Evolutionary conservation across 1,140 invertebrate genomes (phyloP).

Genomic region (Drosophila neocordata): DNA sequence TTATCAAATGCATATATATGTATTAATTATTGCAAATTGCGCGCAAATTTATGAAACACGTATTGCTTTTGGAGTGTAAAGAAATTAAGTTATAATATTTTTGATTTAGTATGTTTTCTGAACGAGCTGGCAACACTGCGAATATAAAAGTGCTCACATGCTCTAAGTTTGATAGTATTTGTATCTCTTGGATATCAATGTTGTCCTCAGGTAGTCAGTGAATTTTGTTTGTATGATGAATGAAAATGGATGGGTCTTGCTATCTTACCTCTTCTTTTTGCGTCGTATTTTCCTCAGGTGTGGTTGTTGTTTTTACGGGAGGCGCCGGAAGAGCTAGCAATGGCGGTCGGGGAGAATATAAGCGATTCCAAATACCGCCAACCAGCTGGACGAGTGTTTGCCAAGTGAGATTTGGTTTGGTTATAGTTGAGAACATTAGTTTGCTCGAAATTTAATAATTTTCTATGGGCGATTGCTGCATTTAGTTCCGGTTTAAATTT

Average conservation of each 20-base stretch:
- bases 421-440: conserved; percentile 49
- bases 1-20: conserved; percentile 10
- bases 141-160: not conserved
- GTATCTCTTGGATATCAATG: not conserved
- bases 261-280: conserved; percentile 63
- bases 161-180: not conserved
- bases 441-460: conserved; percentile 1
- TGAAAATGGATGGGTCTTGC: conserved; percentile 8
- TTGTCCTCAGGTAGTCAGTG: conserved; percentile 24
- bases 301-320: not conserved
- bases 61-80: not conserved
- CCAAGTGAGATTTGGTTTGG: conserved; percentile 50
- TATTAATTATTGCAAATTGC: not conserved
- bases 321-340: conserved; percentile 53
- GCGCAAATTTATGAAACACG: not conserved
- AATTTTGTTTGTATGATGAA: conserved; percentile 20
- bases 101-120: not conserved
- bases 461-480: conserved; percentile 26
- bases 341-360: conserved; percentile 51
- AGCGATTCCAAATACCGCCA: conserved; percentile 49
- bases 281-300: conserved; percentile 18
- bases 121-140: not conserved
- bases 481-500: conserved; percentile 14
- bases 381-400: conserved; percentile 52
- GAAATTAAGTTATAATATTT: not conserved